These are phyloP conservation scores for Bombus sylvicola DNA, from an alignment of 1,140 invertebrate species.

Conservation along the genomic window DNA sequence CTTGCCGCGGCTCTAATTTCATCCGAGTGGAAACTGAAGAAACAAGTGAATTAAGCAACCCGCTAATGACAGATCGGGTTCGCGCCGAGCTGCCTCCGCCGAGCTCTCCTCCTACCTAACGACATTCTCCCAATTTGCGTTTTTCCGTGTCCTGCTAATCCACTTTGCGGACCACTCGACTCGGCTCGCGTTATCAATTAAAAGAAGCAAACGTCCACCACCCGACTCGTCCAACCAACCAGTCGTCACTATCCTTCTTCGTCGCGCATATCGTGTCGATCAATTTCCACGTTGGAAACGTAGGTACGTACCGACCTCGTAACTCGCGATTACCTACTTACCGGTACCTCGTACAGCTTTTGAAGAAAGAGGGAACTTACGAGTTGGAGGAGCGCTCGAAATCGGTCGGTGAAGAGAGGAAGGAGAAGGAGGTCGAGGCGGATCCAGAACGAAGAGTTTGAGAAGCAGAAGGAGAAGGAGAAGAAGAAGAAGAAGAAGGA, in stretches of 20 bases:
- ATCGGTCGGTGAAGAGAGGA: conserved; percentile 1
- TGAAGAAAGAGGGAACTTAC: neutral
- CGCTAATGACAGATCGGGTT: conserved; percentile 79
- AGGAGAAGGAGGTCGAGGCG: conserved; percentile 54
- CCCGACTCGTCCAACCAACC: neutral
- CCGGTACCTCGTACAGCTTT: neutral
- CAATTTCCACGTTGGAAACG: neutral
- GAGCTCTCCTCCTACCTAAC: conserved; percentile 46
- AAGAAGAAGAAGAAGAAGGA: conserved; percentile 51
- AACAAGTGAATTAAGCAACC: conserved; percentile 80
- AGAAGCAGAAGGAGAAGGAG: conserved; percentile 45
- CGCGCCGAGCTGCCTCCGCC: conserved; percentile 35
- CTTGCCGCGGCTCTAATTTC: conserved; percentile 75
- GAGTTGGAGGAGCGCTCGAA: neutral
- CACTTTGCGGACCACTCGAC: conserved; percentile 44
- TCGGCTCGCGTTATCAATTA: conserved; percentile 17
- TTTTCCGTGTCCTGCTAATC: conserved; percentile 56
- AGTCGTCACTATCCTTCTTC: too few relatives aligned
- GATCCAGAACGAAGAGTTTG: conserved; percentile 58
- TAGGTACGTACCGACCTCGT: neutral
- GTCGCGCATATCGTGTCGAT: neutral
- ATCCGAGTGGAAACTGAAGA: conserved; percentile 80
- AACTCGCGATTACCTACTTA: neutral
- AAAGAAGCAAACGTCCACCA: conserved; percentile 9
- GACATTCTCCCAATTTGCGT: conserved; percentile 63